A percentile compares a stretch with the other conserved stretches of the same genome.
phyloP scores from a whole-genome alignment of 2,797 vertebrate species.

The Brotula barbata region DNA sequence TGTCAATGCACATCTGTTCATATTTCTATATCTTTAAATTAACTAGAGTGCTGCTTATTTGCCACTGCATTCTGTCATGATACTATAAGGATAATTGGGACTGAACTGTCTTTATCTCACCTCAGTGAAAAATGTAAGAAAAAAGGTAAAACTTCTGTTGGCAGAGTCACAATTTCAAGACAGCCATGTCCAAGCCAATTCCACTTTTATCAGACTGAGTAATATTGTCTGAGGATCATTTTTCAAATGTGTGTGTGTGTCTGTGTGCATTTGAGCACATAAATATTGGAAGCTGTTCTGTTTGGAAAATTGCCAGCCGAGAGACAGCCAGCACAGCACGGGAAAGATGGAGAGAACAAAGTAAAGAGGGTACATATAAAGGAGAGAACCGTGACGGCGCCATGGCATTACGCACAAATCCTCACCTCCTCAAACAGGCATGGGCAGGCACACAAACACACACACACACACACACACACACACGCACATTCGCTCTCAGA shows the following conservation, averaged over 20 bases:
- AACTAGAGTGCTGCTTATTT: neutral
- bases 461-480: slow-evolving; percentile 11
- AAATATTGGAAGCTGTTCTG: slow-evolving; percentile 62
- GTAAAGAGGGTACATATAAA: slow-evolving; percentile 59
- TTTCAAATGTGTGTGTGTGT: slow-evolving; percentile 43
- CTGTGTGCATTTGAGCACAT: slow-evolving; percentile 37
- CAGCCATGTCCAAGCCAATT: slow-evolving; percentile 51
- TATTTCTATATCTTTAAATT: neutral
- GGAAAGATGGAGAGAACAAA: slow-evolving; percentile 64
- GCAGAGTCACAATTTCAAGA: slow-evolving; percentile 47
- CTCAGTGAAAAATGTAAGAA: slow-evolving; percentile 39
- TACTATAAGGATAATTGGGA: slow-evolving; percentile 18
- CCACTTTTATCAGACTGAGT: slow-evolving; percentile 59
- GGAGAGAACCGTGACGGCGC: slow-evolving; percentile 42
- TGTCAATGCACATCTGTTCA: slow-evolving; percentile 6
- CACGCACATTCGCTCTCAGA: neutral
- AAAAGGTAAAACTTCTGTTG: slow-evolving; percentile 55
- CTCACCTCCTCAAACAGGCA: neutral
- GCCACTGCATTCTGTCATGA: neutral
- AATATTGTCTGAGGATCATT: slow-evolving; percentile 67
- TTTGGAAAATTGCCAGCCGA: slow-evolving; percentile 59
- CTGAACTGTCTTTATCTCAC: slow-evolving; percentile 37
- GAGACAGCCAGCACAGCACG: slow-evolving; percentile 52
- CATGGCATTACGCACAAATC: slow-evolving; percentile 27
- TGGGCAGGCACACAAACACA: slow-evolving; percentile 24